These are phyloP conservation scores for Erpetoichthys calabaricus DNA, from an alignment of 2,797 vertebrate genomes.

Conservation along the genomic window DNA sequence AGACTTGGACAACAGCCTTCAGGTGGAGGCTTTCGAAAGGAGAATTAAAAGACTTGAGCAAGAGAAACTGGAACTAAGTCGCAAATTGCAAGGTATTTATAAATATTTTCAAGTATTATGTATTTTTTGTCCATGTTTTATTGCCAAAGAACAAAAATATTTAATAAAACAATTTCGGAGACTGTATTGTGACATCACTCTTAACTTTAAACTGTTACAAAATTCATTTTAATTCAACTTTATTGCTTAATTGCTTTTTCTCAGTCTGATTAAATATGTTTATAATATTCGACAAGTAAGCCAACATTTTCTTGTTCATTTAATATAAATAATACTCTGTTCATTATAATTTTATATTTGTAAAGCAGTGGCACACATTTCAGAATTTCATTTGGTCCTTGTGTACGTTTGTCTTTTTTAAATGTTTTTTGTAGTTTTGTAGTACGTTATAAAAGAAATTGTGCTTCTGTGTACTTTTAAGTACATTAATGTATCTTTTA, in stretches of 20 bases:
- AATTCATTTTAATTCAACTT: too few species aligned
- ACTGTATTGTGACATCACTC: not conserved
- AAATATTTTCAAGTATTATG: not conserved
- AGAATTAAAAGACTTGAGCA: slow-evolving; percentile 78
- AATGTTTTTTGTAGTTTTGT: not conserved
- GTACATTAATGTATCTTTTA: too few species aligned
- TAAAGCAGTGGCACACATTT: too few species aligned
- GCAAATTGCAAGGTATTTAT: slow-evolving; percentile 71
- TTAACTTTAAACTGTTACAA: not conserved
- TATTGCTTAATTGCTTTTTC: too few species aligned
- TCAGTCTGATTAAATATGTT: too few species aligned
- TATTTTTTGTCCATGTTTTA: too few species aligned
- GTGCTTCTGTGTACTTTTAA: too few species aligned
- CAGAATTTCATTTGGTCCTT: not conserved
- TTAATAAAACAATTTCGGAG: not conserved
- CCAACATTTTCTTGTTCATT: too few species aligned
- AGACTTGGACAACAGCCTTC: slow-evolving; percentile 53
- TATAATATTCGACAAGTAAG: too few species aligned
- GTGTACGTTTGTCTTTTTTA: not conserved
- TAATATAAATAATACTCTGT: too few species aligned
- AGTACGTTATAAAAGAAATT: too few species aligned
- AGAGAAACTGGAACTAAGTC: slow-evolving; percentile 82
- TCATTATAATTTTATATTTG: too few species aligned
- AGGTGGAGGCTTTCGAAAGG: slow-evolving; percentile 73
- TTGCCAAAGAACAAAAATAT: not conserved